Evolutionary conservation across 2,797 vertebrate genomes (phyloP).

Genomic region (Danio choprae): DNA sequence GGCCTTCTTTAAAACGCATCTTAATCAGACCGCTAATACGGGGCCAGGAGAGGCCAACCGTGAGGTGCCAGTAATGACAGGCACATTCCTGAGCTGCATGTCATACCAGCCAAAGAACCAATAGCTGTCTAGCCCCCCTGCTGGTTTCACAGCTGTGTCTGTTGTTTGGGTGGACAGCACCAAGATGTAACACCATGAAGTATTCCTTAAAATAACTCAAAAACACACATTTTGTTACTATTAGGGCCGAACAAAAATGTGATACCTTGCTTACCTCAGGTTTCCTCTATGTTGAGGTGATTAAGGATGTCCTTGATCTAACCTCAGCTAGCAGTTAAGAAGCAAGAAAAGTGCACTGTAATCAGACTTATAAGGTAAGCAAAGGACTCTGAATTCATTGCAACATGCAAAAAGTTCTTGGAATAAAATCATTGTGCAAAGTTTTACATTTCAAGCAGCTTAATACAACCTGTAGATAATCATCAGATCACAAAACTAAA

Average conservation of each 20-base stretch:
- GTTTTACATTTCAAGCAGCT: slow-evolving; percentile 22
- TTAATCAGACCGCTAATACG: slow-evolving; percentile 75
- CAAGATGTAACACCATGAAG: not conserved
- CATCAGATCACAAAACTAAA: slow-evolving; percentile 8
- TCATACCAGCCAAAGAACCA: slow-evolving; percentile 75
- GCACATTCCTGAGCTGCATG: slow-evolving; percentile 78
- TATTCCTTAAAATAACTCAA: slow-evolving; percentile 7
- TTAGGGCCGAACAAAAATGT: not conserved
- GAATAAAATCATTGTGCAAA: not conserved
- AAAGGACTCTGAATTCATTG: slow-evolving; percentile 34
- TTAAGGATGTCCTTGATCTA: slow-evolving; percentile 24
- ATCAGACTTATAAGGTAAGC: slow-evolving; percentile 29
- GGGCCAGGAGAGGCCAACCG: slow-evolving; percentile 74
- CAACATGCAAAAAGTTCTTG: slow-evolving; percentile 25
- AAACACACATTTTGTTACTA: slow-evolving; percentile 16
- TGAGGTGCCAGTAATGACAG: slow-evolving; percentile 73
- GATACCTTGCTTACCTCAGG: not conserved
- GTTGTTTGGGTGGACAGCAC: slow-evolving; percentile 48
- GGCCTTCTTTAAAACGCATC: slow-evolving; percentile 71
- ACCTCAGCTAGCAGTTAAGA: slow-evolving; percentile 3
- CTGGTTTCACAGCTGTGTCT: slow-evolving; percentile 65
- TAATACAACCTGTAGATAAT: slow-evolving; percentile 12
- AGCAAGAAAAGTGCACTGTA: slow-evolving; percentile 22
- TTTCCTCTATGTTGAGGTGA: slow-evolving; percentile 25
- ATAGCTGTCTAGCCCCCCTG: slow-evolving; percentile 57